Base-by-base conservation (phyloP, 2,888 invertebrate species). In the Himalopsyche anomala region DNA sequence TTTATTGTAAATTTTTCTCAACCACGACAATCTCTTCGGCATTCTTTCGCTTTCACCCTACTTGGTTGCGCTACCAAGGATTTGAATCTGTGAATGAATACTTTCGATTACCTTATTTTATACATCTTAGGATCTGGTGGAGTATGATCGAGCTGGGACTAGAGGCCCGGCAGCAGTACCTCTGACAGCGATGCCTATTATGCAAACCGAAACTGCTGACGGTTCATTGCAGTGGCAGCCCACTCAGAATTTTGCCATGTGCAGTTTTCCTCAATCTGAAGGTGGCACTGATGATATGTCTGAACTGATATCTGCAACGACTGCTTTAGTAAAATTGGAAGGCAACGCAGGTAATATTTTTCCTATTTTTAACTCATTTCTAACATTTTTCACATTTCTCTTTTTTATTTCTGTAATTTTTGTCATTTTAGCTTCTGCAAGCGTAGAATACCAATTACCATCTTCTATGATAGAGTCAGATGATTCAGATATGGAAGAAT, bases 401-500 rank as follows among this genome's bases (percentile, higher is more conserved):
- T 45, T 51, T 51, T 4, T 5, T 15, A 15, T 36, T 36, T 55
- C n/a, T 82, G 11, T 19, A 17, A 80, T 45, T 45, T 11, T 38
- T 56, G 62, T 84, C 36, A 15, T 87, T 88, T 81, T 28, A 88
- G 87, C 87, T 36, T 87, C 87, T n/a, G 86, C 83, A 8, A 86
- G 82, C 80, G 84, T 83, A 69, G 91, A 91, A 40, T 87, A 87
- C 81, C 93, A 93, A 88, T 90, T 96, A 80, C 19, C 62, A 2
- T 95, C 96, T 0, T 96, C 96, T 28, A 93, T 96, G 17, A 94
- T 95, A 55, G 97, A 97, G 90, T 96, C 96, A 0, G 97, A 97
- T 88, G 97, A 97, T 90, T 96, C 96, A 0, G 97, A 97, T 89
- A 93, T 96, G 1, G 97, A 97, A 90, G 97, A 96, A 89, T 95